Conservation (phyloP, 2,888 invertebrate species). For the Nineta flava region DNA sequence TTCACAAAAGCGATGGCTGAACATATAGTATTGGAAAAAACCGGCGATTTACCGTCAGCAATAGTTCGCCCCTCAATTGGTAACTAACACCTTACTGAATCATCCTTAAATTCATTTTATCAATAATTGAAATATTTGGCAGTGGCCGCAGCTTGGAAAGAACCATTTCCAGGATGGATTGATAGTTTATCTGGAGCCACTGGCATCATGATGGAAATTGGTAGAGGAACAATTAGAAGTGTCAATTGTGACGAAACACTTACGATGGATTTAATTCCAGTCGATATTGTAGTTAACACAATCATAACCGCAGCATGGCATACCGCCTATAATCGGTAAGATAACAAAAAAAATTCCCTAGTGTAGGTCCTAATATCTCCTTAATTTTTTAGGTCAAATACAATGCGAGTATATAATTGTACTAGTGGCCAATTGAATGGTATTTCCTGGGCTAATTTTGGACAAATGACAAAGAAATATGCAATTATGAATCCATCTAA, state of each 20-base stretch:
- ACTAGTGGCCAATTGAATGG: slow-evolving; percentile 79
- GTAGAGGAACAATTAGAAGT: slow-evolving; percentile 66
- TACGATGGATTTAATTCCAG: slow-evolving; percentile 79
- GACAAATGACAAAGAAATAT: slow-evolving; percentile 52
- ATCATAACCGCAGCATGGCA: slow-evolving; percentile 78
- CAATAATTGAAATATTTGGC: no score
- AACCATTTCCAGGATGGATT: slow-evolving; percentile 85
- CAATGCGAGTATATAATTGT: slow-evolving; percentile 73
- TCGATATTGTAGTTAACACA: slow-evolving; percentile 80
- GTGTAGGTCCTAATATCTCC: no score
- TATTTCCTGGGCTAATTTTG: slow-evolving; percentile 70
- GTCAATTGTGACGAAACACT: slow-evolving; percentile 59
- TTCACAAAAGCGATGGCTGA: slow-evolving; percentile 90
- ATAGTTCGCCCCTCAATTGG: slow-evolving; percentile 88
- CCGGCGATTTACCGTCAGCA: slow-evolving; percentile 61
- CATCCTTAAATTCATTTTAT: no score
- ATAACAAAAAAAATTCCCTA: no score
- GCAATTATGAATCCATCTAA: slow-evolving; percentile 67
- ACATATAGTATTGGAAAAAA: slow-evolving; percentile 55
- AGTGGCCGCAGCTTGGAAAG: slow-evolving; percentile 56
- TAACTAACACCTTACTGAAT: no score
- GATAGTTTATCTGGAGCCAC: slow-evolving; percentile 83
- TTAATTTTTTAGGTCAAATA: slow-evolving; percentile 28
- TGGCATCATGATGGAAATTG: slow-evolving; percentile 65
- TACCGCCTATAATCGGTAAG: slow-evolving; percentile 21